These are phyloP conservation scores for Campoletis sonorensis DNA, from an alignment of 1,140 invertebrate species.

Conservation along the genomic window DNA sequence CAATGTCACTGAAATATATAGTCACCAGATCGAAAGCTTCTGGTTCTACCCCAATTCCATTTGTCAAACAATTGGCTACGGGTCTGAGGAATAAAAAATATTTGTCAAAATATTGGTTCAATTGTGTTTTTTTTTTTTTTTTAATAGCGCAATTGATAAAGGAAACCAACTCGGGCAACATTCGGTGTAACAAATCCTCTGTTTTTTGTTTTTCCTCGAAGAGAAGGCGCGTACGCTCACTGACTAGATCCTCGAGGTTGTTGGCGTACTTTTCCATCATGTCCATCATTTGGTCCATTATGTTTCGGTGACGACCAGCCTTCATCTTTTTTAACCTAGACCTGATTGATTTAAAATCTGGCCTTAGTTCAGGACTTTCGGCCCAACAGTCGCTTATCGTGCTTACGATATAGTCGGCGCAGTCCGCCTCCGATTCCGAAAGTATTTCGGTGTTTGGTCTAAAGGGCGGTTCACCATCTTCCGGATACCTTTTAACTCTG, in stretches of 20 bases:
- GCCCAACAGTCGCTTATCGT: constrained; percentile 92
- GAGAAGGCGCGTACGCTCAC: constrained; percentile 90
- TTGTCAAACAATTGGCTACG: constrained; percentile 89
- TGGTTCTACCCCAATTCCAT: constrained; percentile 93
- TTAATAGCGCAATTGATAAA: neutral
- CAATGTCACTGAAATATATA: constrained; percentile 99
- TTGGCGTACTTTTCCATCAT: constrained; percentile 98
- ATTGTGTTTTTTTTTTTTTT: no score
- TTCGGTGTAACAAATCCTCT: constrained; percentile 93
- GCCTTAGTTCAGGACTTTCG: constrained; percentile 87
- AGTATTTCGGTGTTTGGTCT: constrained; percentile 85
- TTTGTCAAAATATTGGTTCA: neutral
- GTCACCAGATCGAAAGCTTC: constrained; percentile 96
- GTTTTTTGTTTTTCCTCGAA: constrained; percentile 96
- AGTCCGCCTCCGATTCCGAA: constrained; percentile 80
- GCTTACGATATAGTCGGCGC: constrained; percentile 86
- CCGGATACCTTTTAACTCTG: constrained; percentile 82
- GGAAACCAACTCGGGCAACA: constrained; percentile 90
- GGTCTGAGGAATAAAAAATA: constrained; percentile 79
- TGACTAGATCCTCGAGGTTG: constrained; percentile 95
- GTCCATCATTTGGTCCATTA: constrained; percentile 97
- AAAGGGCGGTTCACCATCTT: constrained; percentile 82
- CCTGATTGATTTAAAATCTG: constrained; percentile 89
- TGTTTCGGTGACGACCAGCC: constrained; percentile 90
- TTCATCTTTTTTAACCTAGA: constrained; percentile 90